Evolutionary conservation across 2,888 invertebrate genomes (phyloP), one percentile per base, ranked within the genome.

Genomic region (Terebella lapidaria): DNA sequence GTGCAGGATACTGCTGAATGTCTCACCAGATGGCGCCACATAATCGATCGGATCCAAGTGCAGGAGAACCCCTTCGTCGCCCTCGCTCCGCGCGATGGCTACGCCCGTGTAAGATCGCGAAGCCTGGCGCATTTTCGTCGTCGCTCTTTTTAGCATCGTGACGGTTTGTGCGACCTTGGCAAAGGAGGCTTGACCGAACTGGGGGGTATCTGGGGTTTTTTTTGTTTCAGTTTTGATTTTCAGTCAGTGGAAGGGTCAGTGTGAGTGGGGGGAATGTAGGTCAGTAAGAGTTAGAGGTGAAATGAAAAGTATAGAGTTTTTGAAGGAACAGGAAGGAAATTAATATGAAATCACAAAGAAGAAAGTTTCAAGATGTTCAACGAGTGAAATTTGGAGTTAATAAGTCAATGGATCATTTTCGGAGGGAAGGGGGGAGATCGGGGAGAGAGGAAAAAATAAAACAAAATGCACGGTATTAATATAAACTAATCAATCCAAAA

Each of bases 1-100:
- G 22, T 49, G 49, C 49, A 49, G 24, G 24, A 49, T 49, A 22
- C 49, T 49, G 49, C 5, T 49, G 49, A n/a, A 49, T n/a, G 18
- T 22, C 10, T n/a, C 24, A 49, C 49, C 49, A 20, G 49, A 35
- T 10, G 42, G 42, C n/a, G 42, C 42, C 42, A 35, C 42, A 35
- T 35, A 35, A 15, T n/a, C n/a, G 42, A 35, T 35, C n/a, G 42
- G 42, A 10, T 35, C 42, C 42, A 35, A 10, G 10, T 35, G 10
- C 42, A 10, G n/a, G 42, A n/a, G 10, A n/a, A 35, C 42, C 42
- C 10, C n/a, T 10, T 35, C n/a, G 42, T 35, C 42, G 10, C 10
- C n/a, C 42, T 15, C 42, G n/a, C 10, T 15, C 10, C 42, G 42
- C n/a, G 42, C n/a, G n/a, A 10, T 15, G 10, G 42, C 10, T n/a